Percentiles rank a stretch among this genome's conserved stretches.
phyloP scores from a whole-genome alignment of 2,888 invertebrate genomes.

The Imbricaverruca yamaguchii region DNA sequence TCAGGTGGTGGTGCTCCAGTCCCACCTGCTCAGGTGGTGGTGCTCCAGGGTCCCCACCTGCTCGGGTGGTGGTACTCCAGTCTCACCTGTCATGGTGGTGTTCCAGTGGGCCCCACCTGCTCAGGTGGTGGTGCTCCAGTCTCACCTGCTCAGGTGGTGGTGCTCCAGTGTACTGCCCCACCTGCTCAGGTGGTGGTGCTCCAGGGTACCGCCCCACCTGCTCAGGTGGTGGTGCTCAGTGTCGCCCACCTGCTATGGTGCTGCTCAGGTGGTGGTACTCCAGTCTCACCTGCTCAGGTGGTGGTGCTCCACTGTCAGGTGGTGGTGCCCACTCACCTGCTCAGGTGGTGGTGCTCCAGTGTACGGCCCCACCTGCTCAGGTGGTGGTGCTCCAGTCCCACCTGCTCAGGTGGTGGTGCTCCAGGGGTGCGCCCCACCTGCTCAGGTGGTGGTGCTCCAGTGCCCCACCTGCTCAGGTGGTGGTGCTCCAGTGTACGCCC shows the following conservation, averaged over 20 bases:
- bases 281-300: not conserved
- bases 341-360: slow-evolving; percentile 38
- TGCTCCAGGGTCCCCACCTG: not conserved
- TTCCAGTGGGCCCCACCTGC: not conserved
- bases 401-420: not conserved
- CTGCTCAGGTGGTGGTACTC: not conserved
- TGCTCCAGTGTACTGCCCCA: not conserved
- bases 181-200: not conserved
- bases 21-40: not conserved
- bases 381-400: not conserved
- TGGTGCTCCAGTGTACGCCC: too few species aligned
- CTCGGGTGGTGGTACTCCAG: not conserved
- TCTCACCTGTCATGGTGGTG: not conserved
- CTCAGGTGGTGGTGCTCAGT: not conserved
- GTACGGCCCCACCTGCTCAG: too few species aligned
- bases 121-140: too few species aligned
- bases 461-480: not conserved
- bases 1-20: too few species aligned
- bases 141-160: too few species aligned
- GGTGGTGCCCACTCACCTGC: too few species aligned
- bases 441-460: not conserved
- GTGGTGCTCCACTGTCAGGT: slow-evolving; percentile 37
- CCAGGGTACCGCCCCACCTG: not conserved
- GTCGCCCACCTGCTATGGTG: too few species aligned
- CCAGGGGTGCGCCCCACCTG: too few species aligned